phyloP scores from a whole-genome alignment of 2,888 invertebrate species.

The Oscheius sp. region DNA sequence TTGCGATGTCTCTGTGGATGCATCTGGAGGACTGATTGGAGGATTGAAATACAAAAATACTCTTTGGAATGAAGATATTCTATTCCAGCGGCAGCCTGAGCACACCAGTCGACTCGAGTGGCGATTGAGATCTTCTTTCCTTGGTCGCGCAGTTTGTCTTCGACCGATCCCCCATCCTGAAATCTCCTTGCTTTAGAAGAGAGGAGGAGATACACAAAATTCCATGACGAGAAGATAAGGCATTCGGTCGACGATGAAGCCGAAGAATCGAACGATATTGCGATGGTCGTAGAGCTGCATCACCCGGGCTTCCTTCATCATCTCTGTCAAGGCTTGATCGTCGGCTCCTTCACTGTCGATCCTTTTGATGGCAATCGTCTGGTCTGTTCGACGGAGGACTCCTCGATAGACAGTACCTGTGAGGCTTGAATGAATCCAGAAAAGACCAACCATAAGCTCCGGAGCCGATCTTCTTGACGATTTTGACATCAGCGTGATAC shows the following conservation, averaged over 20 bases:
- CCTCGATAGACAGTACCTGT: slow-evolving; percentile 63
- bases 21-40: too few species aligned
- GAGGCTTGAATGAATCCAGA: too few species aligned
- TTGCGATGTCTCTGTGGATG: slow-evolving; percentile 63
- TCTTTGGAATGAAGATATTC: slow-evolving; percentile 61
- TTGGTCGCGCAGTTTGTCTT: slow-evolving; percentile 43
- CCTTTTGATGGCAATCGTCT: slow-evolving; percentile 43
- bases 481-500: slow-evolving; percentile 54
- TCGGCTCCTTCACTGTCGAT: slow-evolving; percentile 47
- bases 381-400: slow-evolving; percentile 38
- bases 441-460: slow-evolving; percentile 65
- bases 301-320: slow-evolving; percentile 66
- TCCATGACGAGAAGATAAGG: slow-evolving; percentile 64
- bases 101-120: slow-evolving; percentile 33
- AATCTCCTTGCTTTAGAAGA: too few species aligned
- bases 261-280: slow-evolving; percentile 63
- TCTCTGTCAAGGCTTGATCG: slow-evolving; percentile 54
- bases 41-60: too few species aligned
- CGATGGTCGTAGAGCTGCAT: slow-evolving; percentile 64
- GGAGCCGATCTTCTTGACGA: slow-evolving; percentile 53
- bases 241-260: slow-evolving; percentile 57
- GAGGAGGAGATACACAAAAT: too few species aligned
- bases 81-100: slow-evolving; percentile 50
- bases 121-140: slow-evolving; percentile 19
- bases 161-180: slow-evolving; percentile 59